Evolutionary conservation across 2,888 invertebrate species (phyloP), one percentile per base, ranked within the genome.

Genomic region (Amiota communis): DNA sequence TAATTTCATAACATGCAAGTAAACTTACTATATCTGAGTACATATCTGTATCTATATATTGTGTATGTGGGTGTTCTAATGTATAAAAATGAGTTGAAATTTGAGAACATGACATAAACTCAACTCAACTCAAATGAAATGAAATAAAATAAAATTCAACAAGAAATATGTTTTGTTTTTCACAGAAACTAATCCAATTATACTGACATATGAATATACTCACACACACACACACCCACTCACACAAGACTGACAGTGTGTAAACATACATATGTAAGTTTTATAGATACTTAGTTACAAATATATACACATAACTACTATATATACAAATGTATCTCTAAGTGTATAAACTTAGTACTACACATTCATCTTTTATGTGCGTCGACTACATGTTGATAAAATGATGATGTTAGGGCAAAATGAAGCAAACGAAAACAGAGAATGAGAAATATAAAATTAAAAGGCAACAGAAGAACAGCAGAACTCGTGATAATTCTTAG

Each of bases 11-110:
- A 59, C 59, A 59, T 20, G 53, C 59, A 59, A 59, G 36, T 36
- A 36, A 36, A 36, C 36, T 36, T 36, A 36, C 36, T 36, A 6
- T 36, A 36, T 36, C 36, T 36, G 36, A 36, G 36, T 36, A n/a
- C n/a, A n/a, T n/a, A 36, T 36, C 36, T 36, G 36, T 36, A 36
- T 36, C 36, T 36, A 36, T 36, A 6, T 36, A 6, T 2, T 36
- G 36, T 36, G 36, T 36, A 6, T 36, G 36, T 36, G 36, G 2
- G 36, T 36, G 36, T 36, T 59, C 59, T 15, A 59, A 20, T n/a
- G 17, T 59, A 59, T 59, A 59, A 59, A 59, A 59, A 59, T 59
- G 59, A 59, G n/a, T 59, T 9, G 59, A 59, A 59, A 59, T 59
- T 59, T 17, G 59, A 59, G 59, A 11, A 20, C 17, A 15, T 59